phyloP scores from a whole-genome alignment of 2,797 vertebrate species.

The Melanotaenia nigrans region DNA sequence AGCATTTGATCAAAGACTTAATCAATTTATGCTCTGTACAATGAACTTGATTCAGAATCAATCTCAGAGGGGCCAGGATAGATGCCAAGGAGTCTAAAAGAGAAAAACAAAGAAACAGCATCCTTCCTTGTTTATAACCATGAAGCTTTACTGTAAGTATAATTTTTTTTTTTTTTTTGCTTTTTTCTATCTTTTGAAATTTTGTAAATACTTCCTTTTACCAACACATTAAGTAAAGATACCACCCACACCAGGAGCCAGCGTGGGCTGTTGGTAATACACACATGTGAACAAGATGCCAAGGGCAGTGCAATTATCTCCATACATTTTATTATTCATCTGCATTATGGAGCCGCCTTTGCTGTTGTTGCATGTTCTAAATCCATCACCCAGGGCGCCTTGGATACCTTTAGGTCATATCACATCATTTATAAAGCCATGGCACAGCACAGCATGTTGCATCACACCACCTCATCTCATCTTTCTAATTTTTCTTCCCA shows the following conservation, averaged over 20 bases:
- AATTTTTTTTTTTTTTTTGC: constrained; percentile 10
- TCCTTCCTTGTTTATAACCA: constrained; percentile 23
- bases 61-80: constrained; percentile 33
- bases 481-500: neutral
- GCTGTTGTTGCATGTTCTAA: constrained; percentile 29
- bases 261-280: constrained; percentile 48
- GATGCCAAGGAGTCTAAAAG: constrained; percentile 28
- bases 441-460: constrained; percentile 5
- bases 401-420: constrained; percentile 1
- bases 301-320: constrained; percentile 60
- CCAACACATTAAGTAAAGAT: constrained; percentile 47
- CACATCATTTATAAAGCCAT: constrained; percentile 11
- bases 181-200: constrained; percentile 31
- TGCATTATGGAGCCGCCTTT: constrained; percentile 34
- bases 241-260: constrained; percentile 48
- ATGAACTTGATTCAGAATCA: constrained; percentile 41
- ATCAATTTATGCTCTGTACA: constrained; percentile 43
- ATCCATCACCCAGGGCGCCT: constrained; percentile 15
- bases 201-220: constrained; percentile 40
- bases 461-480: neutral
- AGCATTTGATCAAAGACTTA: constrained; percentile 44
- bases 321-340: constrained; percentile 60
- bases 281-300: constrained; percentile 56
- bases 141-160: constrained; percentile 32
- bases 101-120: constrained; percentile 10